These are phyloP conservation scores for Premnoplex brunnescens DNA, from an alignment of 2,797 vertebrate genomes.

Conservation along the genomic window DNA sequence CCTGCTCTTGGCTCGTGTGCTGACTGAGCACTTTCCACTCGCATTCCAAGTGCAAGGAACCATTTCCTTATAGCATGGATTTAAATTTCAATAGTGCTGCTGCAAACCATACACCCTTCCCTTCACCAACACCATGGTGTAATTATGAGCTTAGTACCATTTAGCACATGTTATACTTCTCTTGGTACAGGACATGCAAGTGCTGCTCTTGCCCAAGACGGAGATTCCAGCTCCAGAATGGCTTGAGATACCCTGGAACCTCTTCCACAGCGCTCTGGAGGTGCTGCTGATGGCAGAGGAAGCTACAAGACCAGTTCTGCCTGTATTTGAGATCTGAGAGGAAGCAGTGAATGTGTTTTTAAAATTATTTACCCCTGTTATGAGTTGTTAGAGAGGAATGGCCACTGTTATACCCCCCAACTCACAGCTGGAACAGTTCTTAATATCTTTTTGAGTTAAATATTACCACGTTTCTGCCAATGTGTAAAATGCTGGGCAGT, in stretches of 20 bases:
- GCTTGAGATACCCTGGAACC: not conserved
- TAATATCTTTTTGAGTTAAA: not conserved
- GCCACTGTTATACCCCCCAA: not conserved
- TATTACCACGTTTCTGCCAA: not conserved
- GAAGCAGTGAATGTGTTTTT: not conserved
- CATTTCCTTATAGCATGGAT: not conserved
- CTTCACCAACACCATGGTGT: not conserved
- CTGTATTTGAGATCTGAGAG: not conserved
- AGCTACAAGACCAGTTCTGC: slow-evolving; percentile 18
- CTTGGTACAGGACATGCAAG: not conserved
- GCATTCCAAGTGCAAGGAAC: not conserved
- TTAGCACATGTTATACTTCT: not conserved
- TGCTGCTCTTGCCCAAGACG: not conserved
- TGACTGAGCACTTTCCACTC: slow-evolving; percentile 16
- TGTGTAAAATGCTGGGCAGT: not conserved
- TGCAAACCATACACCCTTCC: slow-evolving; percentile 35
- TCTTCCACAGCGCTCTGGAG: not conserved
- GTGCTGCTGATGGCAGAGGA: not conserved
- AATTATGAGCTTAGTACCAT: slow-evolving; percentile 50
- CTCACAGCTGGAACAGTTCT: not conserved
- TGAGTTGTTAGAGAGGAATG: not conserved
- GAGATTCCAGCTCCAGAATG: not conserved
- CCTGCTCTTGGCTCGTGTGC: not conserved
- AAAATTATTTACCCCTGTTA: not conserved
- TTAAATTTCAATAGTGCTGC: slow-evolving; percentile 1